Evolutionary conservation across 2,113 vertebrate species (phyloP), one percentile per base, ranked within the genome.

Genomic region (Coreoperca whiteheadi): DNA sequence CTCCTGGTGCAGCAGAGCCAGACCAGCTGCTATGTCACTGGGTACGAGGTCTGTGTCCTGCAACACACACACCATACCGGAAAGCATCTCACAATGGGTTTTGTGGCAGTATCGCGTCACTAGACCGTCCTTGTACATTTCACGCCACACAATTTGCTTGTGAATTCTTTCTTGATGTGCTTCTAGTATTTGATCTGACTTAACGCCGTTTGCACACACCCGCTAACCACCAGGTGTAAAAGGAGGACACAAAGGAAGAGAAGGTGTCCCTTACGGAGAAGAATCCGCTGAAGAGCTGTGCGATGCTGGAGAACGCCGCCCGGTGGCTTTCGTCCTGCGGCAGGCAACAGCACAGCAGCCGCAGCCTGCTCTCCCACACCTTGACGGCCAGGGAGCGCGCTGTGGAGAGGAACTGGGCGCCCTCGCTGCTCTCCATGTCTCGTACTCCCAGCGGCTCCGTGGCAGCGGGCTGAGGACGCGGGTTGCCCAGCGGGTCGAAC

Each of bases 41-140:
- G 98, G 94, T 61, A 99, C 98, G 85, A 99, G 93, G 67, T 99
- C 98, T 4, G 98, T 99, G 93, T 99, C 98, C 98, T 99, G 94
- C 2, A 88, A 75, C 43, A 46, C 43, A 9, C 12, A 16, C 46
- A 51, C 18, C 7, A 21, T 51, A 51, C 41, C 21, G 25, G 0
- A 18, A 14, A 56, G 0, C 2, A 43, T 66, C n/a, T 82, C 8
- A 76, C 25, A 20, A 6, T 23, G 53, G 14, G 54, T 30, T 64
- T 61, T 59, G 21, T 25, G 20, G 10, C 34, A 30, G 9, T 20
- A 43, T 59, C 23, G 25, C 32, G 21, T 16, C n/a, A 72, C n/a
- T 11, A 12, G 43, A 53, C 12, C 23, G 41, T 34, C 32, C 3
- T n/a, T 57, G 51, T 32, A 63, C 12, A 57, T 43, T 28, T 72